Conservation (phyloP, 1,140 invertebrate species). For the Bombus picipes region DNA sequence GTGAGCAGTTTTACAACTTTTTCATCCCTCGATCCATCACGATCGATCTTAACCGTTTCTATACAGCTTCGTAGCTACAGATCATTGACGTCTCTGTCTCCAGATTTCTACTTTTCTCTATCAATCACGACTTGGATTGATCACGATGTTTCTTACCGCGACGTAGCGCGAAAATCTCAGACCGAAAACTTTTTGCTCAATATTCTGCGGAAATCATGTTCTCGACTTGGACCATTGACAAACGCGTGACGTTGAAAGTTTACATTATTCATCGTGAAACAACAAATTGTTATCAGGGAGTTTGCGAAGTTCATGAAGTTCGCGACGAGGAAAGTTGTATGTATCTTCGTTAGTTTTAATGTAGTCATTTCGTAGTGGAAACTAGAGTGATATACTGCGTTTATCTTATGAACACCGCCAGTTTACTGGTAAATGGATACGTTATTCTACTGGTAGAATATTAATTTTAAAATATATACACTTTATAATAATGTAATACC, state of each 20-base stretch:
- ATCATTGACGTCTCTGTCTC: slow-evolving; percentile 49
- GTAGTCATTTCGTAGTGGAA: no score
- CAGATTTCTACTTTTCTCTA: slow-evolving; percentile 58
- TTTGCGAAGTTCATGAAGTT: not conserved
- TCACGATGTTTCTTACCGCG: slow-evolving; percentile 21
- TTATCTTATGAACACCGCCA: not conserved
- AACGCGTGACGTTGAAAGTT: not conserved
- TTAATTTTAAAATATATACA: not conserved
- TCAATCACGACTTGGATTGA: slow-evolving; percentile 62
- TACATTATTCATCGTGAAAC: slow-evolving; percentile 12
- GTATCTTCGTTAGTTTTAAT: not conserved
- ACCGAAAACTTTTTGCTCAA: slow-evolving; percentile 1
- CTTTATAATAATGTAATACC: no score
- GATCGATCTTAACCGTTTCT: slow-evolving; percentile 56
- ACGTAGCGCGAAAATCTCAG: not conserved
- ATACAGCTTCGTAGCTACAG: slow-evolving; percentile 20
- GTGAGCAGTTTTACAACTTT: slow-evolving; percentile 49
- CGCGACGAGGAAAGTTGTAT: not conserved
- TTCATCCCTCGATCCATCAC: slow-evolving; percentile 59
- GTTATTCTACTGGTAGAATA: not conserved
- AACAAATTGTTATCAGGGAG: not conserved
- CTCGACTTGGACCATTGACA: not conserved
- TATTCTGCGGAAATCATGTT: not conserved
- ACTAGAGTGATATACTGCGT: not conserved
- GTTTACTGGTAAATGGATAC: not conserved